phyloP scores from a whole-genome alignment of 2,797 vertebrate genomes.

The Aulostomus chinensis region DNA sequence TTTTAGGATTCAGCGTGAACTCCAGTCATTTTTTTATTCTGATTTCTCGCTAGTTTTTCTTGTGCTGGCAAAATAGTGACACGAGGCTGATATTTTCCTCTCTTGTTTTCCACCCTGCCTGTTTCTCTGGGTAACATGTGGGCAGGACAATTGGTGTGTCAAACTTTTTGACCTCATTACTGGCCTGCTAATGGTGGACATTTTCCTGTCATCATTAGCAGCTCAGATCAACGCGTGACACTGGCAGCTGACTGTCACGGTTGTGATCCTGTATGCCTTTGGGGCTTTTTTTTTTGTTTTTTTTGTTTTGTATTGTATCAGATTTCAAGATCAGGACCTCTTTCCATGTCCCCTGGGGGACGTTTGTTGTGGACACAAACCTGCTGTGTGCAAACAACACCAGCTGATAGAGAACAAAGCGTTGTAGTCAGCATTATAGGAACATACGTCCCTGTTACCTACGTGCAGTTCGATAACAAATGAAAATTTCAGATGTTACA shows the following conservation, averaged over 20 bases:
- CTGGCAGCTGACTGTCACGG: background rate
- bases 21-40: too few relatives aligned
- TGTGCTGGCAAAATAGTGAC: too few relatives aligned
- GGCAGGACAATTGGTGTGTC: too few relatives aligned
- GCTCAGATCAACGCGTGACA: background rate
- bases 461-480: too few relatives aligned
- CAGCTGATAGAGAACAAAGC: background rate
- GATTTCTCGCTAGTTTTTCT: too few relatives aligned
- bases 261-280: background rate
- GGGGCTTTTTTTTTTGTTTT: background rate
- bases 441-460: background rate
- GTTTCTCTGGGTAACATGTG: too few relatives aligned
- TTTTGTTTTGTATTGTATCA: constrained; percentile 2
- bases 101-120: too few relatives aligned
- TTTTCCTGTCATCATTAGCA: background rate
- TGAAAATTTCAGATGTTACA: too few relatives aligned
- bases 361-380: constrained; percentile 41
- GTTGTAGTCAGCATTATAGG: background rate
- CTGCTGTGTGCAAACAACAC: constrained; percentile 10
- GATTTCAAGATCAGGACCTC: constrained; percentile 25
- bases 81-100: too few relatives aligned
- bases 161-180: too few relatives aligned
- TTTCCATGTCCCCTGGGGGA: background rate
- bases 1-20: too few relatives aligned
- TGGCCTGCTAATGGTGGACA: too few relatives aligned